Base-by-base conservation (phyloP, 1,140 invertebrate species). In the Drosophila yakuba region DNA sequence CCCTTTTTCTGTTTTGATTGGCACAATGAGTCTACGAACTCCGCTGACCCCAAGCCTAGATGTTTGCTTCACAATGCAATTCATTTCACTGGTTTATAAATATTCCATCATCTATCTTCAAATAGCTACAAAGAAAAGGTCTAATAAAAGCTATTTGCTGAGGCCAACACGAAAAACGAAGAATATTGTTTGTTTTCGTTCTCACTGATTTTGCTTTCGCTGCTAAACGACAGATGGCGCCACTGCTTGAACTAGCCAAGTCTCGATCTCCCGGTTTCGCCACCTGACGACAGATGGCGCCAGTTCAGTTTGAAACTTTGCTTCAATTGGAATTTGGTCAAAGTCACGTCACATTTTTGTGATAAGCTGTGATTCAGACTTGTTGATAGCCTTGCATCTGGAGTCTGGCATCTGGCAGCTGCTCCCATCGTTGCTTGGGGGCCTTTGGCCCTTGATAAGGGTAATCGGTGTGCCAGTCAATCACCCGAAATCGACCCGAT, bases 1-100 rank as follows among this genome's bases (percentile, higher is more conserved):
- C 85, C 80, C 80, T 74, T 80, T 78, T 75, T 73, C 17, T 58
- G 51, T 64, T 76, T 78, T 80, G 56, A 80, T 74, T 72, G 80
- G 75, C 78, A 74, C 62, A 71, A 73, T 81, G 74, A 72, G 67
- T 67, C 64, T 77, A 67, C 77, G 73, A 78, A 73, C 80, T 79
- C 48, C 11, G 39, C 47, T 79, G 60, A 61, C 48, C 52, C 25
- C 61, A 72, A 38, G 62, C 56, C 44, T 80, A 68, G 56, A 45
- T 39, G 20, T 39, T 10, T 55, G 15, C 2, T 23, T 54, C 7
- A 8, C 7, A 32, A 32, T 32, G 2, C 8, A 32, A 32, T 10
- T 8, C 8, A 8, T 32, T 32, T 32, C 7, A 32, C 28, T 32
- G 4, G 25, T 4, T 25, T 25, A 25, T 4, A 25, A 4, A 4